These are phyloP conservation scores for Coremacera marginata DNA, from an alignment of 2,888 invertebrate genomes.

Conservation along the genomic window DNA sequence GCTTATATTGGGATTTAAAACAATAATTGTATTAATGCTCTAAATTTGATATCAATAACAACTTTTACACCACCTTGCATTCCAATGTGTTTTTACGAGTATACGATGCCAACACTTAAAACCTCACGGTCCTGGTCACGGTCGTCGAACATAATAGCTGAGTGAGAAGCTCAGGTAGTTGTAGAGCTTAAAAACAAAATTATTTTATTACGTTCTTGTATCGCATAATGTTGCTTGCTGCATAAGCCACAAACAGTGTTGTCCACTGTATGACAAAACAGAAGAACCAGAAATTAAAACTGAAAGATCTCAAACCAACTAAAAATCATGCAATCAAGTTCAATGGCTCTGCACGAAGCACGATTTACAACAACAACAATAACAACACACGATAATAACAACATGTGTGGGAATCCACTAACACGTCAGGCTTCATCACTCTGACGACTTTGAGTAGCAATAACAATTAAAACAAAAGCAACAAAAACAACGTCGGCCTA, in stretches of 20 bases:
- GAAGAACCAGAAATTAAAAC: not conserved
- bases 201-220: not conserved
- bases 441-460: not conserved
- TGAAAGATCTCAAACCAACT: not conserved
- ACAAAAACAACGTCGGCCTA: not conserved
- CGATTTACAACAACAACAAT: not conserved
- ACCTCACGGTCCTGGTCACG: not conserved
- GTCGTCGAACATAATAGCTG: not conserved
- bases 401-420: not conserved
- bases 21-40: too few species aligned
- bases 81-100: too few species aligned
- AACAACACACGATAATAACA: not conserved
- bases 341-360: constrained; percentile 6
- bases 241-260: not conserved
- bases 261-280: not conserved
- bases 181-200: not conserved
- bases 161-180: not conserved
- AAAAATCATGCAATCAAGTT: constrained; percentile 17
- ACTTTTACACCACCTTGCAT: too few species aligned
- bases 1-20: too few species aligned
- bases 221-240: not conserved
- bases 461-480: not conserved
- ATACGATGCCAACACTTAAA: not conserved
- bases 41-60: too few species aligned
- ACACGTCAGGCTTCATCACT: constrained; percentile 2